phyloP scores from a whole-genome alignment of 2,113 vertebrate species.

The Mormyrus lacerda region DNA sequence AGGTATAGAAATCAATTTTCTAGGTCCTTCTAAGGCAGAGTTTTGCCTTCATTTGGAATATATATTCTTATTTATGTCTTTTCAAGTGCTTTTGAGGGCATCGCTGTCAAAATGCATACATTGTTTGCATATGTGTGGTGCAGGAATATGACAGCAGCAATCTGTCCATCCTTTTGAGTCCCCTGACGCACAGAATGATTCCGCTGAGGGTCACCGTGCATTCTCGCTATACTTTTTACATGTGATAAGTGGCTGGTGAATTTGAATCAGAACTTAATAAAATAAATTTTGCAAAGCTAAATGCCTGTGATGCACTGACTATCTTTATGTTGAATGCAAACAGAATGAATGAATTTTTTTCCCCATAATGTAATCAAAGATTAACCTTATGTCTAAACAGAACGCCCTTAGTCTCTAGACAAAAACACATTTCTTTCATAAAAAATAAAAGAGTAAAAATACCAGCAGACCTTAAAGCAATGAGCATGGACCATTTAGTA shows the following conservation, averaged over 20 bases:
- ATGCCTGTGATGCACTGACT: not conserved
- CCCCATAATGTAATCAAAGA: not conserved
- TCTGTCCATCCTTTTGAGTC: not conserved
- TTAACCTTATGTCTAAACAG: not conserved
- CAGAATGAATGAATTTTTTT: not conserved
- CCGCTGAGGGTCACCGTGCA: not conserved
- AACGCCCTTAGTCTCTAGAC: not conserved
- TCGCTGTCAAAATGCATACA: not conserved
- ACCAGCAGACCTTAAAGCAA: not conserved
- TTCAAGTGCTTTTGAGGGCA: not conserved
- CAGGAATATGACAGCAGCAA: not conserved
- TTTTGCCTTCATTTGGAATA: not conserved
- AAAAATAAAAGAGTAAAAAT: not conserved
- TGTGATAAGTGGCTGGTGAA: not conserved
- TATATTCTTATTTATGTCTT: not conserved
- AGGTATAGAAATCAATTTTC: not conserved
- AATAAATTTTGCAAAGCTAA: not conserved
- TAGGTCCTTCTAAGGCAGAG: not conserved
- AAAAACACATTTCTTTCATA: not conserved
- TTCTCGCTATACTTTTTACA: not conserved
- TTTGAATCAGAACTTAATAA: not conserved
- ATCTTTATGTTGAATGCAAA: not conserved
- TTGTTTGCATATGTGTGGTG: not conserved
- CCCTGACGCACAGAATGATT: not conserved
- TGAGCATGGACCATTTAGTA: not conserved